Evolutionary conservation across 2,888 invertebrate species (phyloP), one percentile per base, ranked within the genome.

Genomic region (Geophilus truncorum): DNA sequence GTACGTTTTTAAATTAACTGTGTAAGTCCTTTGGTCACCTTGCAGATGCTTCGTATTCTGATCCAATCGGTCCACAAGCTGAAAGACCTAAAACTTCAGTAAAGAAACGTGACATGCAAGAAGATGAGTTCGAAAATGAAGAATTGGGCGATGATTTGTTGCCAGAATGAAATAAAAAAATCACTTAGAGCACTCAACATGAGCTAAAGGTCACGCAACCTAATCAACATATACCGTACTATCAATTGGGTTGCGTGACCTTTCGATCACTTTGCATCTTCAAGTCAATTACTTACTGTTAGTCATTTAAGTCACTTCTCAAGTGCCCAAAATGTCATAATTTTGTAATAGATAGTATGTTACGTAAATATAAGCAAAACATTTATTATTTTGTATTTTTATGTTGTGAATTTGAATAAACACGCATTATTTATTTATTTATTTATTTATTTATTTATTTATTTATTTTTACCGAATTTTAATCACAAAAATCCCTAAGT

Each of bases 131-230:
- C 87, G 92, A 90, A 21, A 91, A 93, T 85, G 93, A 93, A 85
- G 92, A 92, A 86, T 88, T 93, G 23, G 92, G 92, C 21, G 92
- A 92, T 84, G 92, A 93, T 86, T 88, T 93, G 76, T 86, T 93
- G 83, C 93, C 93, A 1, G 92, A 92, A 85, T 93, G 88, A 79
- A 70, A 12, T n/a, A 1, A 7, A 2, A 40, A 40, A 12, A n/a
- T n/a, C n/a, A n/a, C n/a, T n/a, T n/a, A n/a, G n/a, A n/a, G n/a
- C n/a, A n/a, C n/a, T n/a, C 15, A 51, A 51, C 7, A 18, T n/a
- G n/a, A n/a, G 1, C 51, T 18, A 15, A 6, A 51, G 32, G 32
- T 32, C 32, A 32, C 9, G 9, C 32, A 32, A 32, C 32, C 9
- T 9, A 32, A 32, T 6, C 32, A 4, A 32, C 9, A 32, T 6